These are phyloP conservation scores for Argya squamiceps DNA, from an alignment of 2,797 vertebrate species.

Conservation along the genomic window DNA sequence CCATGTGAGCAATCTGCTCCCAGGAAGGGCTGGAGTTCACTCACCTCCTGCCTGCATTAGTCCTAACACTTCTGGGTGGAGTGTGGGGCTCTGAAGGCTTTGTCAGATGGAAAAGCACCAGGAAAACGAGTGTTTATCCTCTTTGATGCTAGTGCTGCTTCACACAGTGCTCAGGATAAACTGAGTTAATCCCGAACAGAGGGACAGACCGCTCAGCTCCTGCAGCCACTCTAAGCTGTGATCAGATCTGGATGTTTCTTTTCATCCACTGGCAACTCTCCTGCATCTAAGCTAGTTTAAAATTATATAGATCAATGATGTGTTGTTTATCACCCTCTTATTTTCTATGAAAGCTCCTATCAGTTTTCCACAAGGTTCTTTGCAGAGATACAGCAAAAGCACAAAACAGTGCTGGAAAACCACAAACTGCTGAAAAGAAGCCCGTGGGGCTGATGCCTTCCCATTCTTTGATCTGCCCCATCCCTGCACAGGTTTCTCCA, in stretches of 20 bases:
- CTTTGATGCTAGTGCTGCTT: background rate
- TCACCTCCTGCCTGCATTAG: background rate
- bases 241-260: background rate
- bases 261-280: background rate
- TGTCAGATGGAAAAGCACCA: slow-evolving; percentile 36
- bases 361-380: background rate
- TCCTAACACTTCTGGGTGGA: background rate
- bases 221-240: background rate
- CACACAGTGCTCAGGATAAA: background rate
- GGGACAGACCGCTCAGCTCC: background rate
- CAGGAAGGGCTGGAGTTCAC: background rate
- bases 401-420: background rate
- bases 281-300: background rate
- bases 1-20: fast-evolving
- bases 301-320: background rate
- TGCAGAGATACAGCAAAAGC: background rate
- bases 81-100: background rate
- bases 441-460: background rate
- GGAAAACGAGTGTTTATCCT: background rate
- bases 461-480: background rate
- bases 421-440: background rate
- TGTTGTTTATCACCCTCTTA: background rate
- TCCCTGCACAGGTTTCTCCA: background rate
- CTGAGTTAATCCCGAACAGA: background rate
- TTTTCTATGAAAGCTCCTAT: background rate